Evolutionary conservation across 2,113 vertebrate genomes (phyloP).

Genomic region (Gymnorhina tibicen): DNA sequence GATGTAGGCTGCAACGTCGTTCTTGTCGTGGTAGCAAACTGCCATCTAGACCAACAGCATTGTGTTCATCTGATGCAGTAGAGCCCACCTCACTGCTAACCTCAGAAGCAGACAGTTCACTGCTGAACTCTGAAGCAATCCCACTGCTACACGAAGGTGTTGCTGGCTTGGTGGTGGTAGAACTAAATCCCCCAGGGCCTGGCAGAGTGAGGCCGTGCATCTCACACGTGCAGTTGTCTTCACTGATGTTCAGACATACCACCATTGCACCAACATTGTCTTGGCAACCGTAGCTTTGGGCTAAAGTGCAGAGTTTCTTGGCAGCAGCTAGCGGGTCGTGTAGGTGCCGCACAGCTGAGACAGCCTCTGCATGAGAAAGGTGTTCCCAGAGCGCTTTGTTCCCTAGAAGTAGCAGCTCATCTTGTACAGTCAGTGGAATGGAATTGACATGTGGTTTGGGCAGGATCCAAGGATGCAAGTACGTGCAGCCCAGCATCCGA

Average conservation of each 20-base stretch:
- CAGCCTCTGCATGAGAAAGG: constrained; percentile 85
- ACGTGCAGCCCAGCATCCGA: constrained; percentile 92
- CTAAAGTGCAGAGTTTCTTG: constrained; percentile 92
- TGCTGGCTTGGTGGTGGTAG: constrained; percentile 67
- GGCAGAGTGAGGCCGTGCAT: constrained; percentile 70
- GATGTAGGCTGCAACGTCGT: constrained; percentile 89
- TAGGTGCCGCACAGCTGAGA: constrained; percentile 82
- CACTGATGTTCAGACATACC: constrained; percentile 82
- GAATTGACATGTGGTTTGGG: constrained; percentile 89
- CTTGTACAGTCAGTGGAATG: constrained; percentile 84
- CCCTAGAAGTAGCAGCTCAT: constrained; percentile 91
- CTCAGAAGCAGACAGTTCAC: constrained; percentile 92
- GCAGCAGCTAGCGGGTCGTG: constrained; percentile 86
- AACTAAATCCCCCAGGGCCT: constrained; percentile 66
- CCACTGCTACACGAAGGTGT: constrained; percentile 88
- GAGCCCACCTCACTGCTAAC: constrained; percentile 96
- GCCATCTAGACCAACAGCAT: constrained; percentile 68
- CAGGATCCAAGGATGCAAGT: constrained; percentile 91
- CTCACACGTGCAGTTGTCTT: constrained; percentile 91
- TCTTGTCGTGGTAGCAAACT: constrained; percentile 76
- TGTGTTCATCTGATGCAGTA: constrained; percentile 92
- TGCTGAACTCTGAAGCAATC: constrained; percentile 88
- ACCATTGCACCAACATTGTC: constrained; percentile 91
- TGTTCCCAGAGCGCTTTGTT: constrained; percentile 90
- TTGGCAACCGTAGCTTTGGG: constrained; percentile 93